A percentile compares a stretch with the other conserved stretches of the same genome.
Evolutionary conservation across 1,140 invertebrate genomes (phyloP).

Genomic region (Drosophila sechellia): DNA sequence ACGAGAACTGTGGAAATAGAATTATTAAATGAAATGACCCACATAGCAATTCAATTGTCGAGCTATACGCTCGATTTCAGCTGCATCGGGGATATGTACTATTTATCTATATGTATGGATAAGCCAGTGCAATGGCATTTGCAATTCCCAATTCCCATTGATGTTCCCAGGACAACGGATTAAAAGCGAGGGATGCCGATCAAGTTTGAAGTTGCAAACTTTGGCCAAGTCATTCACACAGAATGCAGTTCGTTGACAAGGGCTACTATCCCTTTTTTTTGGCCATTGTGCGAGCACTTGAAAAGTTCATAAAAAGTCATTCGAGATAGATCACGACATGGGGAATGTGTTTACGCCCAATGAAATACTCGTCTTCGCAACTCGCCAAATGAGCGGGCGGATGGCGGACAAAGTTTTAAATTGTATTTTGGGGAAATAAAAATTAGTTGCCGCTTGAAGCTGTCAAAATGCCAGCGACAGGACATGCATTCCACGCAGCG

Average conservation of each 20-base stretch:
- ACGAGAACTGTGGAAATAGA: slow-evolving; percentile 33
- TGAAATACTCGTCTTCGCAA: slow-evolving; percentile 63
- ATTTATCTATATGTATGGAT: background rate
- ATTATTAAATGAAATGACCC: slow-evolving; percentile 79
- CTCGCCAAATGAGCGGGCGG: slow-evolving; percentile 54
- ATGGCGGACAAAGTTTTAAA: slow-evolving; percentile 51
- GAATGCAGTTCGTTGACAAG: slow-evolving; percentile 22
- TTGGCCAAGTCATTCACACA: slow-evolving; percentile 39
- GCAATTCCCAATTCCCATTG: slow-evolving; percentile 33
- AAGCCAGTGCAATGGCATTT: slow-evolving; percentile 44
- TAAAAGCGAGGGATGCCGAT: slow-evolving; percentile 32
- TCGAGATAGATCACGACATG: slow-evolving; percentile 37
- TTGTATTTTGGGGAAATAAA: slow-evolving; percentile 53
- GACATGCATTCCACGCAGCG: slow-evolving; percentile 39
- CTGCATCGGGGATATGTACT: slow-evolving; percentile 23
- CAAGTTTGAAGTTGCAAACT: slow-evolving; percentile 42
- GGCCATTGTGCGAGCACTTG: slow-evolving; percentile 41
- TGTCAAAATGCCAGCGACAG: slow-evolving; percentile 71
- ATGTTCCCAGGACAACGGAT: slow-evolving; percentile 13
- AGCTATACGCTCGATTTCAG: slow-evolving; percentile 57
- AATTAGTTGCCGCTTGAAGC: slow-evolving; percentile 68
- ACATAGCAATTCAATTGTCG: slow-evolving; percentile 73
- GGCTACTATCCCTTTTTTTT: background rate
- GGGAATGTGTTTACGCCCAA: slow-evolving; percentile 65
- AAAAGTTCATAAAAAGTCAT: slow-evolving; percentile 76